These are phyloP conservation scores for Amniataba percoides DNA, from an alignment of 2,797 vertebrate species.

Conservation along the genomic window DNA sequence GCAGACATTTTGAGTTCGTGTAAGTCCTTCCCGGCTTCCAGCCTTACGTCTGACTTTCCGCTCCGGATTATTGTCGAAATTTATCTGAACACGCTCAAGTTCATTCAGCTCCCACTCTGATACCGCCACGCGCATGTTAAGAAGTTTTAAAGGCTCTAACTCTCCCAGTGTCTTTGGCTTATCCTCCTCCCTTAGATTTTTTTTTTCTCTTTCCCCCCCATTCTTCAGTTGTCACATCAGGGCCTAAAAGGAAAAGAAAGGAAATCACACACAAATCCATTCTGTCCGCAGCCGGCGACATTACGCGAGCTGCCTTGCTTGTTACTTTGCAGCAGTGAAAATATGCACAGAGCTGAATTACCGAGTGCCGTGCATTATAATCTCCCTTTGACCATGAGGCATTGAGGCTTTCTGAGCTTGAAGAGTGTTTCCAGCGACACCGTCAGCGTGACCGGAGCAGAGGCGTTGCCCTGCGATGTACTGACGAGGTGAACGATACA, in stretches of 20 bases:
- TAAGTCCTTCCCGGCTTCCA: constrained; percentile 20
- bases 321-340: constrained; percentile 7
- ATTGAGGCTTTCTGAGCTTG: background rate
- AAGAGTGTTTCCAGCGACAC: background rate
- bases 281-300: constrained; percentile 19
- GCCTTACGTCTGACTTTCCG: constrained; percentile 33
- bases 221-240: constrained; percentile 50
- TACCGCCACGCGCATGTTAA: constrained; percentile 47
- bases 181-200: constrained; percentile 50
- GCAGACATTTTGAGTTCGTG: background rate
- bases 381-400: background rate
- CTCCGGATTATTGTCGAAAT: constrained; percentile 59
- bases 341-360: background rate
- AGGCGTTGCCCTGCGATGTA: background rate
- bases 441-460: background rate
- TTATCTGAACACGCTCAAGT: constrained; percentile 53
- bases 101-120: constrained; percentile 50
- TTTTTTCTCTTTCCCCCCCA: constrained; percentile 17
- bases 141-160: constrained; percentile 63
- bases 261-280: constrained; percentile 39
- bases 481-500: constrained; percentile 22
- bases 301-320: constrained; percentile 2
- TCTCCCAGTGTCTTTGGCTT: constrained; percentile 51
- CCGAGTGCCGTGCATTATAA: background rate
- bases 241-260: background rate